These are phyloP conservation scores for Drosophila pectinifera DNA, from an alignment of 1,140 invertebrate genomes.

Conservation along the genomic window DNA sequence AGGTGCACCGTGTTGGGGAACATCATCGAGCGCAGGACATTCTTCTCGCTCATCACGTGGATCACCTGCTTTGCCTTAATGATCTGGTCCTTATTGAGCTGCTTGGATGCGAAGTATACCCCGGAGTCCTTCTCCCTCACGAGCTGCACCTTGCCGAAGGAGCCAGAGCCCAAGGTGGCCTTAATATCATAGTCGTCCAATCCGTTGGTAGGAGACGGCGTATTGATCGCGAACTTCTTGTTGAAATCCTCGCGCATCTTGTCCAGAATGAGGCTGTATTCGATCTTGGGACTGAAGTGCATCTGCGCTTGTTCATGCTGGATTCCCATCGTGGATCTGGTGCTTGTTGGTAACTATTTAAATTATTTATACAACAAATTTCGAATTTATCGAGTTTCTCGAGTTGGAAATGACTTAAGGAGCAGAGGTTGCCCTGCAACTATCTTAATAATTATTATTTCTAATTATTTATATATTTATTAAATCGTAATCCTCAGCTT, in stretches of 20 bases:
- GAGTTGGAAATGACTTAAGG: not conserved
- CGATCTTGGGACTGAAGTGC: slow-evolving; percentile 59
- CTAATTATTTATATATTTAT: too few relatives aligned
- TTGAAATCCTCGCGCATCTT: slow-evolving; percentile 67
- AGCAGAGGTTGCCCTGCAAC: not conserved
- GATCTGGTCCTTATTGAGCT: slow-evolving; percentile 94
- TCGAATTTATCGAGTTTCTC: not conserved
- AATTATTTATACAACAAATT: slow-evolving; percentile 6
- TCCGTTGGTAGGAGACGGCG: slow-evolving; percentile 52
- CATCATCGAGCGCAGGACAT: slow-evolving; percentile 91
- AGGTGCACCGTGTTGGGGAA: slow-evolving; percentile 95
- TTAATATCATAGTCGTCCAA: slow-evolving; percentile 59
- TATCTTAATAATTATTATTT: too few relatives aligned
- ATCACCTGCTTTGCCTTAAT: slow-evolving; percentile 94
- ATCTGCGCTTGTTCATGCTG: slow-evolving; percentile 5
- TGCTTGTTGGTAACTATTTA: too few relatives aligned
- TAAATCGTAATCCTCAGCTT: too few relatives aligned
- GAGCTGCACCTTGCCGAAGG: slow-evolving; percentile 74
- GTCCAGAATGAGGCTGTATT: slow-evolving; percentile 54
- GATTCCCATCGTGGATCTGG: slow-evolving; percentile 36
- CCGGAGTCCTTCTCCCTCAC: slow-evolving; percentile 41
- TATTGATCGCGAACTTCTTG: slow-evolving; percentile 43
- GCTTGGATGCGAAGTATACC: slow-evolving; percentile 95
- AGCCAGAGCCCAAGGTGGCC: slow-evolving; percentile 60
- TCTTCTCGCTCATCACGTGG: slow-evolving; percentile 95